Percentiles rank a stretch among this genome's conserved stretches.
Conservation (phyloP, 2,797 vertebrate species). For the Bovichtus diacanthus region DNA sequence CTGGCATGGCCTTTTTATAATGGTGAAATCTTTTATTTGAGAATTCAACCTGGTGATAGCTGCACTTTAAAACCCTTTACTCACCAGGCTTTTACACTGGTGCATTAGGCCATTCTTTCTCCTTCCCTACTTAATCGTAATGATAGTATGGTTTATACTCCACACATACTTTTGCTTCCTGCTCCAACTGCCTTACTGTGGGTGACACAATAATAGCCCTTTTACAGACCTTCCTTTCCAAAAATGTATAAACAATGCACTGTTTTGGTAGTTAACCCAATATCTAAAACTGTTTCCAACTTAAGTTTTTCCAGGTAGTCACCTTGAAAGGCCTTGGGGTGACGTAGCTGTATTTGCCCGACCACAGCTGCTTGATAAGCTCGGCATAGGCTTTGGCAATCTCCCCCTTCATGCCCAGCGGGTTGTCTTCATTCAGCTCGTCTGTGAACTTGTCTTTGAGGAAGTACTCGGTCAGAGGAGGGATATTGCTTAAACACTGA, state of each 20-base stretch:
- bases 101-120: background rate
- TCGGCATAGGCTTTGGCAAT: conserved; percentile 96
- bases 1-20: background rate
- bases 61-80: background rate
- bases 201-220: background rate
- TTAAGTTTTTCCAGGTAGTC: background rate
- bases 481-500: conserved; percentile 98
- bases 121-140: too few species aligned
- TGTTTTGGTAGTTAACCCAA: background rate
- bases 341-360: conserved; percentile 95
- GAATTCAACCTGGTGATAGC: background rate
- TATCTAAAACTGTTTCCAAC: background rate
- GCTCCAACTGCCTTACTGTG: background rate
- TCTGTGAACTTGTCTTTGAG: conserved; percentile 96
- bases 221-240: background rate
- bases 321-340: conserved; percentile 99
- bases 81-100: background rate
- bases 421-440: conserved; percentile 98
- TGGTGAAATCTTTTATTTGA: background rate
- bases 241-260: background rate
- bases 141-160: background rate
- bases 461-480: conserved; percentile 97
- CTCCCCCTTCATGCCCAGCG: conserved; percentile 98
- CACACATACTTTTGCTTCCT: background rate
- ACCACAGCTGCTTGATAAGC: conserved; percentile 97